Evolutionary conservation across 2,797 vertebrate species (phyloP).

Genomic region (Rhincodon typus): DNA sequence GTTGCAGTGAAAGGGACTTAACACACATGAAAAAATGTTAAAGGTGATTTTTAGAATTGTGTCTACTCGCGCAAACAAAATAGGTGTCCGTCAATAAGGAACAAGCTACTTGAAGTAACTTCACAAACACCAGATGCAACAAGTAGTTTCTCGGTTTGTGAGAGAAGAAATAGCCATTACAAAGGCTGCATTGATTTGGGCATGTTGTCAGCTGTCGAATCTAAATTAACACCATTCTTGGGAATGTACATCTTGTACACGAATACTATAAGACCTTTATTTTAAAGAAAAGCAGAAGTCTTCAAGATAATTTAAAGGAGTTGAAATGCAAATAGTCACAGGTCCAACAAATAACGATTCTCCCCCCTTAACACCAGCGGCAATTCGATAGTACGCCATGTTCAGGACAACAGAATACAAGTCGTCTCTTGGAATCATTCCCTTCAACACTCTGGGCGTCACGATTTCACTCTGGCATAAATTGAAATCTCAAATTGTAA

Average conservation of each 20-base stretch:
- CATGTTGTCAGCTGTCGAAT: background rate
- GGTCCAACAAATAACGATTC: background rate
- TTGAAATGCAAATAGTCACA: background rate
- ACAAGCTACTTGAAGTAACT: background rate
- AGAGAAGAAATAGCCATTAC: no score
- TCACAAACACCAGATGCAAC: background rate
- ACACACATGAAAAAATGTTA: no score
- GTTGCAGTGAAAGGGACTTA: background rate
- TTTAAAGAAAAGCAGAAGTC: background rate
- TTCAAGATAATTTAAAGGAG: background rate
- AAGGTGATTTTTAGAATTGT: no score
- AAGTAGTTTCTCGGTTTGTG: background rate
- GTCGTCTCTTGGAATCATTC: no score
- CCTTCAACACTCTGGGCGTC: no score
- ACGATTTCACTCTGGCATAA: background rate
- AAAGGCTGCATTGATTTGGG: background rate
- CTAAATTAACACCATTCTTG: background rate
- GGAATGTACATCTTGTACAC: background rate
- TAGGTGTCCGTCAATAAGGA: no score
- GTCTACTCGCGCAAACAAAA: no score
- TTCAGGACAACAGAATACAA: background rate
- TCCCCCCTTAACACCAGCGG: background rate
- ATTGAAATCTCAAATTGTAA: background rate
- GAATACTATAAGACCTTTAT: background rate
- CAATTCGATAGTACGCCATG: background rate